Conservation (phyloP, 2,113 vertebrate genomes). For the Oxyura jamaicensis region DNA sequence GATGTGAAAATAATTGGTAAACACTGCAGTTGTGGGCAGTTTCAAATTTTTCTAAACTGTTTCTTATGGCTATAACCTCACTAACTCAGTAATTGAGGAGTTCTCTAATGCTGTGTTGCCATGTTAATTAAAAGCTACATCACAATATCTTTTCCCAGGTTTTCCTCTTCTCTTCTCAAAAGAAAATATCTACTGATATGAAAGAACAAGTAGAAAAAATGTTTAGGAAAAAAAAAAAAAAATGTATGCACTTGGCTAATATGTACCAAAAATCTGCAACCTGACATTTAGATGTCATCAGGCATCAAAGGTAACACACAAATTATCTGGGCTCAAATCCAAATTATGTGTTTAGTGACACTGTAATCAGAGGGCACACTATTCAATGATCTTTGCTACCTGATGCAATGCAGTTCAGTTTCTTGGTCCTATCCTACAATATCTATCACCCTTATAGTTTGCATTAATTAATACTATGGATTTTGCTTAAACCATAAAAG, state of each 20-base stretch:
- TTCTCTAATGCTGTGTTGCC: neutral
- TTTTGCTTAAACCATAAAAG: neutral
- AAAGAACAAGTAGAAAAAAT: neutral
- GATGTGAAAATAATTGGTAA: neutral
- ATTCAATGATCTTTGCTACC: neutral
- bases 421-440: neutral
- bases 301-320: neutral
- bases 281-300: slow-evolving; percentile 23
- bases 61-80: neutral
- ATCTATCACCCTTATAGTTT: neutral
- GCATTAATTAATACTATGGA: neutral
- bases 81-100: neutral
- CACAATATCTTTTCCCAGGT: neutral
- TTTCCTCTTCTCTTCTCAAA: neutral
- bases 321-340: neutral
- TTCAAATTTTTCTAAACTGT: neutral
- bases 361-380: neutral
- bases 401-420: neutral
- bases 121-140: neutral
- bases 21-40: neutral
- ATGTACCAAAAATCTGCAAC: neutral
- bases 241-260: neutral
- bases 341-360: neutral
- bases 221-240: neutral
- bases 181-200: neutral